phyloP scores from a whole-genome alignment of 2,888 invertebrate species.

The Nemoura dubitans region DNA sequence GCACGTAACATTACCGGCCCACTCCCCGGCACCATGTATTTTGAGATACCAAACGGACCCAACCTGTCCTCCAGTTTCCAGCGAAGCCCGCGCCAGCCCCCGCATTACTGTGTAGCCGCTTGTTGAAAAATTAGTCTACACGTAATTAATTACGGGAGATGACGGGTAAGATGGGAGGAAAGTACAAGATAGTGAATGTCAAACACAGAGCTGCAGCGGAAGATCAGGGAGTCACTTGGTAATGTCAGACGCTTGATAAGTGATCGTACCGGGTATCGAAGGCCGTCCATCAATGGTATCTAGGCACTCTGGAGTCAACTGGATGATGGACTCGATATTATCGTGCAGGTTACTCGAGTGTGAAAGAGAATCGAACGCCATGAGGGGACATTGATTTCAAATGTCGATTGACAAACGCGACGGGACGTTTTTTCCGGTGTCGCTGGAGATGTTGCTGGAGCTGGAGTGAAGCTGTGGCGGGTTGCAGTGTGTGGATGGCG shows the following conservation, averaged over 20 bases:
- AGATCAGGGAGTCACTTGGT: slow-evolving; percentile 16
- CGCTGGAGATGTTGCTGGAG: not conserved
- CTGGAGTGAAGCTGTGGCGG: not conserved
- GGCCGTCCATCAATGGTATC: slow-evolving; percentile 20
- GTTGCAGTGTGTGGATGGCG: not conserved
- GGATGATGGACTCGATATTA: not conserved
- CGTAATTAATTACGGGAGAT: slow-evolving; percentile 24
- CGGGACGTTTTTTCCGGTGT: not conserved
- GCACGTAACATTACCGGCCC: not conserved
- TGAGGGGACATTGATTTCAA: not conserved
- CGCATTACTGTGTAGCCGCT: not conserved
- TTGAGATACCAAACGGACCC: not conserved
- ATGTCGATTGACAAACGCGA: not conserved
- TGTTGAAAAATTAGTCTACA: slow-evolving; percentile 16
- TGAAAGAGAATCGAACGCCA: not conserved
- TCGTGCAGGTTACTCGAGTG: not conserved
- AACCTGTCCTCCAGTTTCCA: not conserved
- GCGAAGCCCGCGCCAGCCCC: not conserved
- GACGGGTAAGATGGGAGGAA: slow-evolving; percentile 35
- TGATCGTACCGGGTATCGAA: slow-evolving; percentile 16
- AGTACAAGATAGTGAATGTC: slow-evolving; percentile 15
- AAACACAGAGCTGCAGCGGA: not conserved
- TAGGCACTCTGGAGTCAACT: not conserved
- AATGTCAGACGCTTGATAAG: slow-evolving; percentile 20
- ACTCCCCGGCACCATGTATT: not conserved